Base-by-base conservation (phyloP, 2,888 invertebrate genomes). In the Hyposoter dolosus region DNA sequence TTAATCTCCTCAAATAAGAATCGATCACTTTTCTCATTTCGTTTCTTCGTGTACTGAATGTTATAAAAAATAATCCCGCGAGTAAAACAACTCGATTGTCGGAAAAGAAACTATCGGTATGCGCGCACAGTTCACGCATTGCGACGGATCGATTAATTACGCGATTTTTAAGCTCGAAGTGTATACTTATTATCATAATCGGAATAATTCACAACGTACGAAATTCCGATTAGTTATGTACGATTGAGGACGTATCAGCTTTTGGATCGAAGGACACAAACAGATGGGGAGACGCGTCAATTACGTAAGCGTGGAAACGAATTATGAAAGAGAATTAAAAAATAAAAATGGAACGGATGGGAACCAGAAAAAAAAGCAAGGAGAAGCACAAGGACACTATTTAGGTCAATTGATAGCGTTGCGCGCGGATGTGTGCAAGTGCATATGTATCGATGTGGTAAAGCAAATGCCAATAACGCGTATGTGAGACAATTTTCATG, bases 321-420 rank as follows among this genome's bases (percentile, higher is more conserved):
- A 17, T 68, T 50, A 1, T 32, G 40, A 65, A 76, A 19, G 32
- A 79, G 60, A 53, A 35, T 78, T 10, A 28, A 47, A 43, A 19
- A 40, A n/a, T 69, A 76, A 75, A 35, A 15, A 76, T 43, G 2
- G 32, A 40, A 66, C n/a, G 12, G 15, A 23, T 66, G 45, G 50
- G 50, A 86, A 65, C 32, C 47, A 80, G 72, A 77, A 69, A 76
- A 80, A 84, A 53, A 68, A 68, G 66, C 50, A 60, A 68, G 83
- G 50, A 80, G 83, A 74, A 68, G 72, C 72, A 74, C 80, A 81
- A 83, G 80, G 83, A 83, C 77, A 74, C n/a, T 77, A 86, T 83
- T 83, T 81, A 77, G 83, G 80, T 86, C 83, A 86, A 86, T 86
- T 86, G 85, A 86, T 86, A 77, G 75, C 83, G 82, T 32, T 17